Evolutionary conservation across 2,888 invertebrate genomes (phyloP), one percentile per base, ranked within the genome.

Genomic region (Leptura quadrifasciata): DNA sequence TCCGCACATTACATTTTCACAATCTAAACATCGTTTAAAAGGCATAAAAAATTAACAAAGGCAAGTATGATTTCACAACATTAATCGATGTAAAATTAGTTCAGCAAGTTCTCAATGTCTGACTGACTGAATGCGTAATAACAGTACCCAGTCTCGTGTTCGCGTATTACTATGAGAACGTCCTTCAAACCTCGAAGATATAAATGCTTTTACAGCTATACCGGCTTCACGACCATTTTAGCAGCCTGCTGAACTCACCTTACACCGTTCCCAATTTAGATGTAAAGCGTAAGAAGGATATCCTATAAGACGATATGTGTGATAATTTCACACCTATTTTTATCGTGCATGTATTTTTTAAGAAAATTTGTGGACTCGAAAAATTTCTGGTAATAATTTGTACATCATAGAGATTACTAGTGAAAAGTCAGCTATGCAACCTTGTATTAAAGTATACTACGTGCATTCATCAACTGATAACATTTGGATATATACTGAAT

Each of bases 101-200:
- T 15, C 47, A 47, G n/a, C 47, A 5, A n/a, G 47, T 47, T 47
- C 47, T 47, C 47, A 39, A 47, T 15, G 47, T 47, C n/a, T 3
- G 47, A 47, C n/a, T n/a, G 47, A 47, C 47, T 47, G 47, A n/a
- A n/a, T 47, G 47, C 47, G 47, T 47, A 47, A 47, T 47, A 47
- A 47, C 47, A 47, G 47, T 47, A 47, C 12, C 15, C 47, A 47
- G 47, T 47, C 47, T 47, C 47, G 47, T 47, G 47, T 47, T n/a
- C 15, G n/a, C 5, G n/a, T 47, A 47, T 47, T n/a, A n/a, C 47
- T 47, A 47, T 47, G 47, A 47, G n/a, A n/a, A 47, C 47, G 47
- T n/a, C 47, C 47, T 47, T 47, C 47, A 47, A 47, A 47, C 47
- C 47, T 47, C 47, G 47, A 47, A 47, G 47, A n/a, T 47, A 47